Conservation (phyloP, 1,140 invertebrate genomes). For the Anastrepha obliqua region DNA sequence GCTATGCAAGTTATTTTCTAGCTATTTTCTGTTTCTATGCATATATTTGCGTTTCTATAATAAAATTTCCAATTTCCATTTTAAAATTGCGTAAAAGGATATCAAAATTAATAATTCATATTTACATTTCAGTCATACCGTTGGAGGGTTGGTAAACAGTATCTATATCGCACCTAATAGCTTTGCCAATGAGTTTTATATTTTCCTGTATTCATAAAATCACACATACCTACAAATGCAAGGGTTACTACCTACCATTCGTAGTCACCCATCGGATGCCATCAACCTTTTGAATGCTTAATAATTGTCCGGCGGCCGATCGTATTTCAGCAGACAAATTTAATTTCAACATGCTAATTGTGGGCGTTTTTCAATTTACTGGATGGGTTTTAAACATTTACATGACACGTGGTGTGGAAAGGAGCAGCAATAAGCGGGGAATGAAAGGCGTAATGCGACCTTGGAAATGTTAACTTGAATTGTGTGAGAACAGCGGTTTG, state of each 20-base stretch:
- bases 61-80: not conserved
- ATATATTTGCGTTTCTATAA: not conserved
- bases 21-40: not conserved
- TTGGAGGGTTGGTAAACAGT: not conserved
- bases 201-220: not conserved
- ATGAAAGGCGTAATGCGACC: not conserved
- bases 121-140: not conserved
- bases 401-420: not conserved
- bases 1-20: not conserved
- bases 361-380: constrained; percentile 58
- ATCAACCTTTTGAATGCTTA: constrained; percentile 11
- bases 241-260: not conserved
- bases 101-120: not conserved
- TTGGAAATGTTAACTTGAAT: not conserved
- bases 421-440: not conserved
- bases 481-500: not conserved
- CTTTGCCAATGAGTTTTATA: not conserved
- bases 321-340: constrained; percentile 56
- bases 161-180: not conserved
- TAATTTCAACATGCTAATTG: constrained; percentile 64
- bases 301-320: constrained; percentile 23
- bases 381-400: not conserved
- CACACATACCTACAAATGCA: not conserved
- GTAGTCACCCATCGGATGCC: not conserved
- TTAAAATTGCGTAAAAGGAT: not conserved